These are phyloP conservation scores for Trematomus bernacchii DNA, from an alignment of 2,797 vertebrate genomes.

Conservation along the genomic window DNA sequence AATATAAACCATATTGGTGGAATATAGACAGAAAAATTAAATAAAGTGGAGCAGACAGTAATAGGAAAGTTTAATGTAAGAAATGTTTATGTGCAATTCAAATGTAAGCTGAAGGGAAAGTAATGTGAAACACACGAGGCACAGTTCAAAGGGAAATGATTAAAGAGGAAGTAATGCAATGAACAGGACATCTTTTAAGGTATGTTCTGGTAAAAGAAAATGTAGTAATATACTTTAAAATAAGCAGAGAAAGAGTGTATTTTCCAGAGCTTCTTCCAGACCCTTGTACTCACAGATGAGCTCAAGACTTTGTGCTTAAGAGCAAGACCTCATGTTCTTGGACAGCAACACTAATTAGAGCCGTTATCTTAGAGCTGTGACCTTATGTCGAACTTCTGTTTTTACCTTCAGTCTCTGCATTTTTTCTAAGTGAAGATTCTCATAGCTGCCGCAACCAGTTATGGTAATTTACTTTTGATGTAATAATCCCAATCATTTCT, in stretches of 20 bases:
- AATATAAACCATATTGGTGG: background rate
- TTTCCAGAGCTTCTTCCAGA: conserved; percentile 11
- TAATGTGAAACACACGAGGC: conserved; percentile 12
- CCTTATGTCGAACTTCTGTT: conserved; percentile 62
- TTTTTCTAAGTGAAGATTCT: conserved; percentile 44
- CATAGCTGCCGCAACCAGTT: conserved; percentile 36
- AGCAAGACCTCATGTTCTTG: conserved; percentile 49
- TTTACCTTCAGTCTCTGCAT: conserved; percentile 45
- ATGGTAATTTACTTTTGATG: conserved; percentile 33
- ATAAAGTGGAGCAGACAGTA: background rate
- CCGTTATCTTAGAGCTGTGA: conserved; percentile 50
- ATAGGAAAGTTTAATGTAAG: background rate
- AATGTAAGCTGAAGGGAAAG: conserved; percentile 37
- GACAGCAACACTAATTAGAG: conserved; percentile 62
- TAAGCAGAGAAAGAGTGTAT: conserved; percentile 8
- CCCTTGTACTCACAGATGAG: conserved; percentile 21
- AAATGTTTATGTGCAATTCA: conserved; percentile 5
- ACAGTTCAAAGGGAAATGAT: background rate
- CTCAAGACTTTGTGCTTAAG: conserved; percentile 20
- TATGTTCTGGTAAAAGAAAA: background rate
- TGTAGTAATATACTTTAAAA: conserved; percentile 3
- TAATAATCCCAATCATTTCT: conserved; percentile 42
- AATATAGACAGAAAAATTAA: background rate
- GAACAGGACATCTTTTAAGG: conserved; percentile 2
- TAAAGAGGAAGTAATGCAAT: conserved; percentile 15